phyloP scores from a whole-genome alignment of 2,888 invertebrate genomes.

The Hoplodrina blanda region DNA sequence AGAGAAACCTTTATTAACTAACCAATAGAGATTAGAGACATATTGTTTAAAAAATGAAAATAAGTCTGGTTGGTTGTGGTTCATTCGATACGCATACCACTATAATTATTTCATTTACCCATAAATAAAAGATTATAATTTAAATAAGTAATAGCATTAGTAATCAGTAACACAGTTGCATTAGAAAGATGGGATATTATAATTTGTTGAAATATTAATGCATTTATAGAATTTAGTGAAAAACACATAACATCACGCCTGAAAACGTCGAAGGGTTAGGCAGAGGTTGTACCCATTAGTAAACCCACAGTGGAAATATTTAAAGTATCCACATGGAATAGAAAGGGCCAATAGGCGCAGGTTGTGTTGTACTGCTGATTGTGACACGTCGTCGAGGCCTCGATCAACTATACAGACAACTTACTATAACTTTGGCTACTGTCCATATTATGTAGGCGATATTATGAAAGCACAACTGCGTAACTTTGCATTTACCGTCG shows the following conservation, averaged over 20 bases:
- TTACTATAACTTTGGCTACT: conserved; percentile 28
- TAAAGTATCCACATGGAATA: conserved; percentile 35
- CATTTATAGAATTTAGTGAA: neutral
- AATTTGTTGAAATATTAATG: too few species aligned
- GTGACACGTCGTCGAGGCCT: conserved; percentile 39
- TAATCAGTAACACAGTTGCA: neutral
- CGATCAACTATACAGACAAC: conserved; percentile 43
- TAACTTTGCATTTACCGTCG: conserved; percentile 18
- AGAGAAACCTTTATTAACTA: neutral
- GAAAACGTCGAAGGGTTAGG: too few species aligned
- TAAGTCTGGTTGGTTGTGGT: conserved; percentile 10
- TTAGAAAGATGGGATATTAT: neutral
- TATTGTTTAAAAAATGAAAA: conserved; percentile 22
- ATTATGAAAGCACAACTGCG: conserved; percentile 37
- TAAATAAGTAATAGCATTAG: neutral
- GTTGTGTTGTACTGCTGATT: conserved; percentile 58
- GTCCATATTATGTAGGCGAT: conserved; percentile 8
- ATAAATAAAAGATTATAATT: conserved; percentile 1
- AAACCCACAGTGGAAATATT: neutral
- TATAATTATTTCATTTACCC: conserved; percentile 10
- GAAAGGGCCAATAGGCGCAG: conserved; percentile 48
- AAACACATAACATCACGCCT: too few species aligned
- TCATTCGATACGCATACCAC: conserved; percentile 27
- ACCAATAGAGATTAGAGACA: conserved; percentile 4
- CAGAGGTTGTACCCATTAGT: too few species aligned